These are phyloP conservation scores for Odontesthes bonariensis DNA, from an alignment of 2,113 vertebrate species.

Conservation along the genomic window DNA sequence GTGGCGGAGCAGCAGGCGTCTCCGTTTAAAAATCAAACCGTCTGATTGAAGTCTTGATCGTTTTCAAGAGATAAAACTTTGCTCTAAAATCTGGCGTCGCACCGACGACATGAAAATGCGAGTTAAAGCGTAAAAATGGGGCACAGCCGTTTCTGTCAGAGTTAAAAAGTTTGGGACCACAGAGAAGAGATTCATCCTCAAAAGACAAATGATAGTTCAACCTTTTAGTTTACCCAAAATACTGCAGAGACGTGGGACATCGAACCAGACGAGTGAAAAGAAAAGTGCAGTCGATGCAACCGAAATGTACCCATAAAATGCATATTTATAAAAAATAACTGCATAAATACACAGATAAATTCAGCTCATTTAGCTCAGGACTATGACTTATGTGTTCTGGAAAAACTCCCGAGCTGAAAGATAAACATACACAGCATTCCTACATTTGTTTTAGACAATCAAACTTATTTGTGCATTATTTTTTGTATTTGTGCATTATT, in stretches of 20 bases:
- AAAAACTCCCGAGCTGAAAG: not conserved
- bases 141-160: not conserved
- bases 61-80: not conserved
- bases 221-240: too few relatives aligned
- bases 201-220: too few relatives aligned
- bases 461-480: constrained; percentile 3
- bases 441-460: not conserved
- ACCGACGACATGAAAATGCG: not conserved
- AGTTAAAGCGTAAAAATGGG: constrained; percentile 19
- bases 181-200: too few relatives aligned
- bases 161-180: not conserved
- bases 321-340: not conserved
- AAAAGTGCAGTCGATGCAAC: not conserved
- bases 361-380: not conserved
- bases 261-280: not conserved
- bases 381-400: not conserved
- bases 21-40: constrained; percentile 4
- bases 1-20: constrained; percentile 12
- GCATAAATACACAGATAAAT: not conserved
- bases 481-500: constrained; percentile 6
- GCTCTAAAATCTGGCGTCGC: constrained; percentile 7
- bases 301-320: not conserved
- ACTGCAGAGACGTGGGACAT: not conserved
- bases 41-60: not conserved
- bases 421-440: not conserved